Conservation (phyloP, 2,113 vertebrate species). For the Apeltes quadracus region DNA sequence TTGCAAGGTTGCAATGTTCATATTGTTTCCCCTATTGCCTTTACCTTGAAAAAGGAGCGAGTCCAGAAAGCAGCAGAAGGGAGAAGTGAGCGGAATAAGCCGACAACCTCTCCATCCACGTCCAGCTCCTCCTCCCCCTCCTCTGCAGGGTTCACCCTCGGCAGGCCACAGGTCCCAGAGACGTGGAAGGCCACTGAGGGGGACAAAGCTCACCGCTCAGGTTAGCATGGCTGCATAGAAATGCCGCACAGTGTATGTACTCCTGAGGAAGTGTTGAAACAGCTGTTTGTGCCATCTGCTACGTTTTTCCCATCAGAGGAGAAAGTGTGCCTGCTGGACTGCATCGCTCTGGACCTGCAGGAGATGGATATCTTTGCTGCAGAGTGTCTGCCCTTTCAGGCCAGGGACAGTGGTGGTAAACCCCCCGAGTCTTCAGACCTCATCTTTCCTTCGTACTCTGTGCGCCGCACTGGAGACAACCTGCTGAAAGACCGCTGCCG, state of each 20-base stretch:
- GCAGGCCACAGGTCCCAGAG: constrained; percentile 69
- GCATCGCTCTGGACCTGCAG: constrained; percentile 93
- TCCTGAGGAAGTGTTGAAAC: not conserved
- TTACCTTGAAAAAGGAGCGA: constrained; percentile 77
- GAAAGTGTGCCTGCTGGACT: constrained; percentile 91
- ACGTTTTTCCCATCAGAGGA: constrained; percentile 77
- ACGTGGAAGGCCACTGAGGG: constrained; percentile 14
- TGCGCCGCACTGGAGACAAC: constrained; percentile 88
- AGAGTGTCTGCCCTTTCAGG: constrained; percentile 79
- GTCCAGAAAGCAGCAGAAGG: constrained; percentile 69
- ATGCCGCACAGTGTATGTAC: not conserved
- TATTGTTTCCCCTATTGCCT: constrained; percentile 1
- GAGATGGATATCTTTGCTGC: constrained; percentile 98
- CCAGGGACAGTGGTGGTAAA: constrained; percentile 64
- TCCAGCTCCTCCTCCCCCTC: constrained; percentile 53
- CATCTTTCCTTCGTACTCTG: constrained; percentile 88
- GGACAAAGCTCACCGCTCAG: constrained; percentile 67
- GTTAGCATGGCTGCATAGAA: constrained; percentile 60
- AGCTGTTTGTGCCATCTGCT: not conserved
- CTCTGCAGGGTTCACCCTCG: constrained; percentile 40
- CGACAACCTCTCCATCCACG: constrained; percentile 44
- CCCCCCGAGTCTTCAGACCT: constrained; percentile 79
- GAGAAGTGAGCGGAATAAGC: constrained; percentile 53
- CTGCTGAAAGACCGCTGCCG: constrained; percentile 90
- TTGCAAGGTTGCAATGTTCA: not conserved